Evolutionary conservation across 2,797 vertebrate genomes (phyloP).

Genomic region (Rhabdomys pumilio): DNA sequence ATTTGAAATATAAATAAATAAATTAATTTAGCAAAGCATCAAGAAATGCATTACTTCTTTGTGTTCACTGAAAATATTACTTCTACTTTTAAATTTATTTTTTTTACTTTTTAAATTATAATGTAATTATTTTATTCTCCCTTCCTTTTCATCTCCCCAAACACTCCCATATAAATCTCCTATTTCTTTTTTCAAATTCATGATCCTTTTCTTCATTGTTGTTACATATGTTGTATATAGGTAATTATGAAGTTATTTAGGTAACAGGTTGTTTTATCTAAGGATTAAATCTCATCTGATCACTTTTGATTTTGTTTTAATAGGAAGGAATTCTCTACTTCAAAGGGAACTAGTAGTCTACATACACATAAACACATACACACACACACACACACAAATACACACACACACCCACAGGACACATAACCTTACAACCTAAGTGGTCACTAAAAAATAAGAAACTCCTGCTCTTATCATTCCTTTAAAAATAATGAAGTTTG

Average conservation of each 20-base stretch:
- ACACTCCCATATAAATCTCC: not conserved
- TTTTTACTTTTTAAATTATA: not conserved
- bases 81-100: not conserved
- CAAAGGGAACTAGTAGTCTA: not conserved
- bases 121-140: not conserved
- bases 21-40: not conserved
- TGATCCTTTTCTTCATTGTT: not conserved
- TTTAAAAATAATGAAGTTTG: not conserved
- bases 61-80: not conserved
- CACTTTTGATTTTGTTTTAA: not conserved
- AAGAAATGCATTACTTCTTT: not conserved
- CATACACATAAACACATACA: too few relatives aligned
- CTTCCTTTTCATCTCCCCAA: not conserved
- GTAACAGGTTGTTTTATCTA: not conserved
- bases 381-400: too few relatives aligned
- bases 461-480: not conserved
- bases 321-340: not conserved
- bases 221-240: not conserved
- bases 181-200: not conserved
- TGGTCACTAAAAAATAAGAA: not conserved
- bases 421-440: not conserved
- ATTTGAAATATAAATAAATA: not conserved
- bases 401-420: too few relatives aligned
- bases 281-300: not conserved
- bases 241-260: not conserved